phyloP scores from a whole-genome alignment of 2,888 invertebrate genomes.

The Thelaira solivaga region DNA sequence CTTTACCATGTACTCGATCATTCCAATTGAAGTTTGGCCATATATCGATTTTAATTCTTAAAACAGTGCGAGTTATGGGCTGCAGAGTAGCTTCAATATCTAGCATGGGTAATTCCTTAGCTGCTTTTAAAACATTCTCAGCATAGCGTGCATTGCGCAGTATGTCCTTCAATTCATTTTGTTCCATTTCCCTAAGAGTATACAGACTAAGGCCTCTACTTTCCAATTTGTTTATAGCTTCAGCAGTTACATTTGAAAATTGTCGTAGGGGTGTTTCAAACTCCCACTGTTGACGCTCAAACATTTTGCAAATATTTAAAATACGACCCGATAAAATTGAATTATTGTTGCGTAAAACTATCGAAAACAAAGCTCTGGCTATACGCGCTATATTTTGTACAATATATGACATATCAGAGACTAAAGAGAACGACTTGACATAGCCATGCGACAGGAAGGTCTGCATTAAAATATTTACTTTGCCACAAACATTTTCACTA shows the following conservation, averaged over 20 bases:
- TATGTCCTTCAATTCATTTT: slow-evolving; percentile 89
- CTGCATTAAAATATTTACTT: slow-evolving; percentile 93
- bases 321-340: slow-evolving; percentile 92
- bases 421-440: slow-evolving; percentile 80
- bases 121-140: slow-evolving; percentile 86
- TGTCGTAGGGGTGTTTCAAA: slow-evolving; percentile 91
- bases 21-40: slow-evolving; percentile 90
- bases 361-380: slow-evolving; percentile 94
- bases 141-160: slow-evolving; percentile 86
- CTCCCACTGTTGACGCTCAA: slow-evolving; percentile 95
- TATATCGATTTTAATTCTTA: slow-evolving; percentile 88
- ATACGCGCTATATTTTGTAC: slow-evolving; percentile 93
- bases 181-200: slow-evolving; percentile 89
- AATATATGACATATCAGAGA: slow-evolving; percentile 75
- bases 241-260: slow-evolving; percentile 86
- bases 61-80: slow-evolving; percentile 95
- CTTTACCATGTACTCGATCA: slow-evolving; percentile 91
- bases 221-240: slow-evolving; percentile 89
- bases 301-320: slow-evolving; percentile 92
- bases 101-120: slow-evolving; percentile 90
- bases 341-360: slow-evolving; percentile 92
- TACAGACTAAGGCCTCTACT: slow-evolving; percentile 85
- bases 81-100: slow-evolving; percentile 91
- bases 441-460: slow-evolving; percentile 89
- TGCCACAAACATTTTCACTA: slow-evolving; percentile 93